Evolutionary conservation across 1,140 invertebrate species (phyloP).

Genomic region (Coptotermes formosanus): DNA sequence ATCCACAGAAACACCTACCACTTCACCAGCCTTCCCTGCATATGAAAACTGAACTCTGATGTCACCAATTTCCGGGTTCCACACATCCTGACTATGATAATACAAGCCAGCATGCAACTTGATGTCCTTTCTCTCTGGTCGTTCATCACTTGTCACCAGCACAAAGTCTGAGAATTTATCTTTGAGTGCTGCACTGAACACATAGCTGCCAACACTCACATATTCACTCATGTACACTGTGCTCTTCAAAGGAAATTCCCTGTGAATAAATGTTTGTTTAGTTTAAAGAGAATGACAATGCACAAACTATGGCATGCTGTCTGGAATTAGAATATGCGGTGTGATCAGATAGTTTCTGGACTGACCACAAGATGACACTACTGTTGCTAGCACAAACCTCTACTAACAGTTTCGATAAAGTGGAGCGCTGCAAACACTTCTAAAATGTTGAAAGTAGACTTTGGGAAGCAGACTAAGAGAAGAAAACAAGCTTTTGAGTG

Average conservation of each 20-base stretch:
- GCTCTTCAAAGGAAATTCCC: conserved; percentile 49
- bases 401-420: too few species aligned
- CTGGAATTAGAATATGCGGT: too few species aligned
- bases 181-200: conserved; percentile 61
- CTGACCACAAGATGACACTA: too few species aligned
- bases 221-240: conserved; percentile 54
- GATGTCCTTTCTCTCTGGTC: conserved; percentile 74
- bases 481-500: too few species aligned
- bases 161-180: conserved; percentile 73
- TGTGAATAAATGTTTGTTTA: conserved; percentile 39
- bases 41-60: conserved; percentile 80
- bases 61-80: conserved; percentile 80
- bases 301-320: too few species aligned
- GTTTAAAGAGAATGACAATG: too few species aligned
- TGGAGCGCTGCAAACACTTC: too few species aligned
- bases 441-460: too few species aligned
- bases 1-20: conserved; percentile 51
- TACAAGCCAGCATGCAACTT: conserved; percentile 84
- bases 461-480: too few species aligned
- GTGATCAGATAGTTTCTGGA: too few species aligned
- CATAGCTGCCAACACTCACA: conserved; percentile 56
- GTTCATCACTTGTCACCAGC: conserved; percentile 78
- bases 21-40: conserved; percentile 72
- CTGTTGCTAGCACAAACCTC: too few species aligned
- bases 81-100: conserved; percentile 79